Base-by-base conservation (phyloP, 2,797 vertebrate genomes). In the Hozukius guyotensis region DNA sequence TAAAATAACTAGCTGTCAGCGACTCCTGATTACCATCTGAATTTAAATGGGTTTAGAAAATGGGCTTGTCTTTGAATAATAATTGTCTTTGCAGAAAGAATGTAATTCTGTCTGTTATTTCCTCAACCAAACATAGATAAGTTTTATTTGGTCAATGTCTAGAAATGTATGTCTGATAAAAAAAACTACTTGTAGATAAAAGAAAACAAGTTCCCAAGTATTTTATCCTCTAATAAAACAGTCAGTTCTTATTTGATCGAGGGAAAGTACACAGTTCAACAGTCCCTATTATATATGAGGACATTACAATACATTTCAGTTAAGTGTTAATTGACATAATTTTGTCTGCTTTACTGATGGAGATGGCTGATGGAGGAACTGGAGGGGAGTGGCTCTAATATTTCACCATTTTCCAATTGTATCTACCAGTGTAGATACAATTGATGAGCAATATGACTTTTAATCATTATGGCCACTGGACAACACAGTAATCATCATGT, bases 1-100 rank as follows among this genome's bases (percentile, higher is more conserved):
- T 66, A 27, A 72, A 75, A 68, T 8, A 63, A 83, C 24, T 56
- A 22, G 25, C 68, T 18, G 1, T 66, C 78, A 72, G 64, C 5
- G 8, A 29, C 49, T 56, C 42, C 22, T 69, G 38, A 78, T 72
- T 53, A 63, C 24, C 32, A 64, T 8, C 16, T 56, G 24, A 53
- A 24, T 42, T 53, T 31, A 36, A 64, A 36, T 38, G 25, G 8
- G 16, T 60, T 49, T 11, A 8, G 2, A 20, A 55, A 12, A 32
- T 13, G 11, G 32, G 6, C 13, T 10, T 6, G 0, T 52, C 60
- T 68, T 76, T 64, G 38, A 38, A 60, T 61, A 73, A 25, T n/a
- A 24, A 34, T 38, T 29, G 8, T 34, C 22, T n/a, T n/a, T 46
- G 4, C n/a, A 18, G 10, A 57, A 14, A n/a, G 1, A n/a, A 27